Conservation (phyloP, 2,888 invertebrate species). For the Matsumyia berberina region DNA sequence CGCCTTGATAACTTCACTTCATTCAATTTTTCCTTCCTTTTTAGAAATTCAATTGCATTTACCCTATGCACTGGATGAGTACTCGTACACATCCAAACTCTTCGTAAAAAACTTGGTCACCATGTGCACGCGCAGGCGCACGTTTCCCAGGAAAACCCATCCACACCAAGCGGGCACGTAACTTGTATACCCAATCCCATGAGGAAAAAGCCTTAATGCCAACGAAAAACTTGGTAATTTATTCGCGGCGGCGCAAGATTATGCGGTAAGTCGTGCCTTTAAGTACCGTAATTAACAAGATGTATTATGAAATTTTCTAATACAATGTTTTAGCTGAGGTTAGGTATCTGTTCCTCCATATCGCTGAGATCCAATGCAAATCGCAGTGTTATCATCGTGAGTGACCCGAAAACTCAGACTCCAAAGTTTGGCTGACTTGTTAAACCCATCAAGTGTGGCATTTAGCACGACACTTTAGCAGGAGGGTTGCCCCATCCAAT, state of each 20-base stretch:
- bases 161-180: conserved; percentile 31
- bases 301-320: conserved; percentile 69
- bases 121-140: conserved; percentile 60
- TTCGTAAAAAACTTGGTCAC: conserved; percentile 51
- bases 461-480: conserved; percentile 57
- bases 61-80: conserved; percentile 32
- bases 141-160: conserved; percentile 47
- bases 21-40: neutral
- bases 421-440: neutral
- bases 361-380: conserved; percentile 45
- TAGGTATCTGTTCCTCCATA: neutral
- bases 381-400: conserved; percentile 60
- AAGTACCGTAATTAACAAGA: conserved; percentile 74
- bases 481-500: conserved; percentile 34
- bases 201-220: conserved; percentile 47
- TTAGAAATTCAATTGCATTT: neutral
- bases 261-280: conserved; percentile 68
- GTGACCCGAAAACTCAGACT: conserved; percentile 35
- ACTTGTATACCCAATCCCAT: conserved; percentile 14
- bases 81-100: conserved; percentile 19
- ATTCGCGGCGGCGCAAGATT: conserved; percentile 60
- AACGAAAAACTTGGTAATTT: conserved; percentile 48
- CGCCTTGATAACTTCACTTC: neutral
- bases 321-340: conserved; percentile 32
- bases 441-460: conserved; percentile 68